These are phyloP conservation scores for Seriola dumerili DNA, from an alignment of 2,113 vertebrate genomes.

Conservation along the genomic window DNA sequence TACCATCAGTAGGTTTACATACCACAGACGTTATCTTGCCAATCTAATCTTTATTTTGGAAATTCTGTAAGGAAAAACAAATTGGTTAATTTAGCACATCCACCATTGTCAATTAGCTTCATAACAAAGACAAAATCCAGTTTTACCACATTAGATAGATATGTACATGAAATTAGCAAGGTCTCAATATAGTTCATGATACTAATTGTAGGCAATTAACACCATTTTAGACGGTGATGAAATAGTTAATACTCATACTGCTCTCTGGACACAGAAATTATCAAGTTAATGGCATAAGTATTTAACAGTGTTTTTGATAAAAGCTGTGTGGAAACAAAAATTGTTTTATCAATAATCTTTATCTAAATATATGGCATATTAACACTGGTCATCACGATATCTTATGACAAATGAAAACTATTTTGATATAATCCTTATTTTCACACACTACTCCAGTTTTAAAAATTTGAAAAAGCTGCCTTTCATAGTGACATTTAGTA, in stretches of 20 bases:
- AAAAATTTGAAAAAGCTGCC: no score
- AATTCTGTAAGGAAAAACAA: not conserved
- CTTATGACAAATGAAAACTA: no score
- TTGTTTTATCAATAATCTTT: no score
- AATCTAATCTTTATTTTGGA: not conserved
- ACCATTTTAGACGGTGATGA: not conserved
- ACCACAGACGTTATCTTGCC: not conserved
- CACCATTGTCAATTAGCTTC: not conserved
- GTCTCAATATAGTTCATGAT: not conserved
- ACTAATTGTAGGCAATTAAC: not conserved
- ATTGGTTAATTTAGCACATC: not conserved
- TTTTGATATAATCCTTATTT: no score
- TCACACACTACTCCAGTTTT: no score
- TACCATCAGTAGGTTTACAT: conserved; percentile 11
- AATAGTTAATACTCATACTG: not conserved
- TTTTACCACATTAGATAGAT: not conserved
- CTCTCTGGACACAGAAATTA: not conserved
- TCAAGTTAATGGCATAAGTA: not conserved
- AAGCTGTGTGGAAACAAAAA: no score
- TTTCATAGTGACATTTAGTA: not conserved
- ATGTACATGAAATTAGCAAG: not conserved
- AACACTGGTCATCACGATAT: no score
- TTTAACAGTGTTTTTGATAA: no score
- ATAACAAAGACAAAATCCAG: not conserved
- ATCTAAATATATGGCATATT: no score